Conservation (phyloP, 1,140 invertebrate species). For the Drosophila kikkawai region DNA sequence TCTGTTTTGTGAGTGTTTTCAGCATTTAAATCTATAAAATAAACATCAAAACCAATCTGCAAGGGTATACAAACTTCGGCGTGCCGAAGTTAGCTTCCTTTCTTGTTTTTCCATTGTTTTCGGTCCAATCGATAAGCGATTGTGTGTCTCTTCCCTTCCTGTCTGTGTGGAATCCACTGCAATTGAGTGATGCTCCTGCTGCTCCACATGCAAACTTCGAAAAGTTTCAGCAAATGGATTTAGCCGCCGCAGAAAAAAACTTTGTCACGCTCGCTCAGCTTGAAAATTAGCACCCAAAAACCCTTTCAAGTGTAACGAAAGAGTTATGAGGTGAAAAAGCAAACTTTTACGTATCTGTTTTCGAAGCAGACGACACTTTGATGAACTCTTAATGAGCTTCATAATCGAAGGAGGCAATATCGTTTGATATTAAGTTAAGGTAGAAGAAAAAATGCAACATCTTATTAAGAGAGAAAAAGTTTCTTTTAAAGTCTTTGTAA, state of each 20-base stretch:
- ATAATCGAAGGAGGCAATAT: conserved; percentile 42
- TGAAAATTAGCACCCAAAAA: conserved; percentile 66
- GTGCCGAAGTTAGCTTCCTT: no score
- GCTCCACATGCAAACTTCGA: conserved; percentile 67
- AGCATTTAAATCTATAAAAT: no score
- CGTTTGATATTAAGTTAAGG: not conserved
- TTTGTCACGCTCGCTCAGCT: conserved; percentile 58
- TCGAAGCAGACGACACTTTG: conserved; percentile 34
- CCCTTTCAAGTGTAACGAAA: conserved; percentile 63
- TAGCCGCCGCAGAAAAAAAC: conserved; percentile 43
- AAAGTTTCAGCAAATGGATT: conserved; percentile 75
- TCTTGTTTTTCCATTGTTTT: conserved; percentile 50
- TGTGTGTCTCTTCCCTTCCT: conserved; percentile 16
- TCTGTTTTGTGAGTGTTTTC: no score
- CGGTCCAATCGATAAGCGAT: conserved; percentile 40
- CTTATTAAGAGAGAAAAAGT: not conserved
- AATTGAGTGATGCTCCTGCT: conserved; percentile 47
- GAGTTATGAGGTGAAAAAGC: not conserved
- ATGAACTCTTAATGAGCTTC: conserved; percentile 75
- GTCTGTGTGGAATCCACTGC: conserved; percentile 20
- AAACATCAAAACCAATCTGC: no score
- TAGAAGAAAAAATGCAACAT: no score
- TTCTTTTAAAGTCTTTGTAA: not conserved
- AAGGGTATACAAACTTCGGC: no score
- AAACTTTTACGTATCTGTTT: conserved; percentile 37